A percentile compares a stretch with the other conserved stretches of the same genome.
phyloP scores from a whole-genome alignment of 2,113 vertebrate genomes.

The Dermatemys mawii region DNA sequence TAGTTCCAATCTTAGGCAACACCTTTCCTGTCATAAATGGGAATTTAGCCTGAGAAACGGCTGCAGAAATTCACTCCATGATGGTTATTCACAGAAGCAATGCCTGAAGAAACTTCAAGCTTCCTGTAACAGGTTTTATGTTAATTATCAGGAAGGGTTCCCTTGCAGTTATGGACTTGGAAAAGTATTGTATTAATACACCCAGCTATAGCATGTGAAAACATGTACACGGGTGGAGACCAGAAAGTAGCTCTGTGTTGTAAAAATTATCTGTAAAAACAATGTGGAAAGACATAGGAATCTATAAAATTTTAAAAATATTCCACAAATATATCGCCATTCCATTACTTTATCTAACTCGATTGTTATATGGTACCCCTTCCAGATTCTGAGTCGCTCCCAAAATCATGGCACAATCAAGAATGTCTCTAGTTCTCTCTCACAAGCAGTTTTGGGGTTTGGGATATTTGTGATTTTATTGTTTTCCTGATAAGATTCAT shows the following conservation, averaged over 20 bases:
- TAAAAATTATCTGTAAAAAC: not conserved
- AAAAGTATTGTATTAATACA: not conserved
- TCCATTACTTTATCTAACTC: not conserved
- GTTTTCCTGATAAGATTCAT: not conserved
- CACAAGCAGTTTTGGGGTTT: not conserved
- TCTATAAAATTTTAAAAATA: not conserved
- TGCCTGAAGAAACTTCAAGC: not conserved
- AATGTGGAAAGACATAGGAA: not conserved
- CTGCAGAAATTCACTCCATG: not conserved
- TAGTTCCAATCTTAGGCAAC: not conserved
- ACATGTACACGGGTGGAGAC: not conserved
- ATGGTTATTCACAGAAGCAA: not conserved
- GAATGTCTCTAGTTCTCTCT: constrained; percentile 14
- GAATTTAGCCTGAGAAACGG: not conserved
- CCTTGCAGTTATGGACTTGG: not conserved
- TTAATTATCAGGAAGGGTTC: not conserved
- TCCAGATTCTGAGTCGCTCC: not conserved
- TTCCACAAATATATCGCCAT: not conserved
- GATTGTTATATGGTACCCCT: not conserved
- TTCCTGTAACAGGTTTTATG: not conserved
- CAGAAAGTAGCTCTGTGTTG: not conserved
- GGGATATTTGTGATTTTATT: not conserved
- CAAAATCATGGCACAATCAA: not conserved
- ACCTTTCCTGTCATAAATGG: not conserved
- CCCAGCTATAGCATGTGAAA: not conserved